Conservation (phyloP, 2,113 vertebrate genomes). For the Pithys albifrons region DNA sequence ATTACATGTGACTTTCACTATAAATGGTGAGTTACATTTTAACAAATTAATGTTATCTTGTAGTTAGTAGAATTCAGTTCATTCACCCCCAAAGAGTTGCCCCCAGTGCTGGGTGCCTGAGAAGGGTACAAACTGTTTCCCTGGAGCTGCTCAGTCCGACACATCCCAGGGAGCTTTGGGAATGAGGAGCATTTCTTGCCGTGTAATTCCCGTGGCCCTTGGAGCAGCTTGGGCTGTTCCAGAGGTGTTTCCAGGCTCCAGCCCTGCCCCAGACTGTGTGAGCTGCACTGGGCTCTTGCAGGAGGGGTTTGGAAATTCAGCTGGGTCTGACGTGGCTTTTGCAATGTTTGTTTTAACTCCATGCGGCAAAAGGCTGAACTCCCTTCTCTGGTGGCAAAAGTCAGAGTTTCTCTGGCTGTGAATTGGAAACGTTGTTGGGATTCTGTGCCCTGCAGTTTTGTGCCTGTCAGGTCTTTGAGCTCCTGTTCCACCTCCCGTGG, state of each 20-base stretch:
- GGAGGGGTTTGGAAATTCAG: not conserved
- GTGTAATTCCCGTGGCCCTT: not conserved
- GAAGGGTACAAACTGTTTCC: not conserved
- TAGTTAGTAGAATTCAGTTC: not conserved
- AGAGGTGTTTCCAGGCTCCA: not conserved
- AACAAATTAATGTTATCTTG: not conserved
- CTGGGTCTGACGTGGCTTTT: not conserved
- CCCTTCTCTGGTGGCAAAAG: not conserved
- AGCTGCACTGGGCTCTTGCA: not conserved
- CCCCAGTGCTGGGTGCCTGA: accelerated
- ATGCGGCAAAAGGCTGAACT: not conserved
- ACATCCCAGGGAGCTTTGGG: not conserved
- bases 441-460: not conserved
- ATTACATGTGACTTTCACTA: not conserved
- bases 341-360: not conserved
- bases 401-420: not conserved
- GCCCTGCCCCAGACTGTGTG: not conserved
- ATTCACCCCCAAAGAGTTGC: accelerated
- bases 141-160: not conserved
- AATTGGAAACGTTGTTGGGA: accelerated
- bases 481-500: not conserved
- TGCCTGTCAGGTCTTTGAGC: not conserved
- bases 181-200: not conserved
- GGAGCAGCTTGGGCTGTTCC: not conserved
- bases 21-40: not conserved